phyloP scores from a whole-genome alignment of 2,113 vertebrate species.

The Pseudorhombus dupliciocellatus region DNA sequence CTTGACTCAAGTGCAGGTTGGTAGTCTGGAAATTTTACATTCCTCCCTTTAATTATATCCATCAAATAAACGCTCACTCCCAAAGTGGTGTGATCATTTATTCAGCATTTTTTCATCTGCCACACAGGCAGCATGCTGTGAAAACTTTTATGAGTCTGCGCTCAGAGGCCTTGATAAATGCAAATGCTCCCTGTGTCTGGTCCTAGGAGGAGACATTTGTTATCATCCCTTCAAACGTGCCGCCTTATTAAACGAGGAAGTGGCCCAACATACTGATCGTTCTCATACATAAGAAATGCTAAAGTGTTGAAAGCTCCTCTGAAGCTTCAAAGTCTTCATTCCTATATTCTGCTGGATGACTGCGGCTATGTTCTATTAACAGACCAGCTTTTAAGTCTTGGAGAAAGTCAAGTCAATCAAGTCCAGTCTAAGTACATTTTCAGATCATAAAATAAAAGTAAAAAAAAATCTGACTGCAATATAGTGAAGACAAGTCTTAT shows the following conservation, averaged over 20 bases:
- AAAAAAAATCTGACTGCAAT: not conserved
- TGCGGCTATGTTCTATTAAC: not conserved
- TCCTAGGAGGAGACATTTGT: slow-evolving; percentile 12
- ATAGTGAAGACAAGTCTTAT: not conserved
- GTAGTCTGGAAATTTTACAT: slow-evolving; percentile 57
- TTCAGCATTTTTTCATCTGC: slow-evolving; percentile 18
- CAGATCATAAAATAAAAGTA: not conserved
- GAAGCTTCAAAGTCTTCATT: not conserved
- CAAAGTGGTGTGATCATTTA: slow-evolving; percentile 44
- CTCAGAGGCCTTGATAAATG: slow-evolving; percentile 31
- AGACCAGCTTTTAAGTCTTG: not conserved
- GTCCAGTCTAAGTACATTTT: not conserved
- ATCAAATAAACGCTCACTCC: slow-evolving; percentile 29
- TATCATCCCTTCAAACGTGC: slow-evolving; percentile 24
- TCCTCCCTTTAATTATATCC: slow-evolving; percentile 43
- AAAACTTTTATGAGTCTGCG: slow-evolving; percentile 46
- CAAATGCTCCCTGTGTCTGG: not conserved
- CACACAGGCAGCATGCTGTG: slow-evolving; percentile 43
- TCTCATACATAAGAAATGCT: not conserved
- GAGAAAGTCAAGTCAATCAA: not conserved
- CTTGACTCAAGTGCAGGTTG: slow-evolving; percentile 43
- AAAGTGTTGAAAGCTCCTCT: not conserved
- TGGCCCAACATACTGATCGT: not conserved
- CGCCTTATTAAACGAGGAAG: slow-evolving; percentile 20
- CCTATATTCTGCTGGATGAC: not conserved